Evolutionary conservation across 2,888 invertebrate species (phyloP), one percentile per base, ranked within the genome.

Genomic region (Platycheirus rosarum): DNA sequence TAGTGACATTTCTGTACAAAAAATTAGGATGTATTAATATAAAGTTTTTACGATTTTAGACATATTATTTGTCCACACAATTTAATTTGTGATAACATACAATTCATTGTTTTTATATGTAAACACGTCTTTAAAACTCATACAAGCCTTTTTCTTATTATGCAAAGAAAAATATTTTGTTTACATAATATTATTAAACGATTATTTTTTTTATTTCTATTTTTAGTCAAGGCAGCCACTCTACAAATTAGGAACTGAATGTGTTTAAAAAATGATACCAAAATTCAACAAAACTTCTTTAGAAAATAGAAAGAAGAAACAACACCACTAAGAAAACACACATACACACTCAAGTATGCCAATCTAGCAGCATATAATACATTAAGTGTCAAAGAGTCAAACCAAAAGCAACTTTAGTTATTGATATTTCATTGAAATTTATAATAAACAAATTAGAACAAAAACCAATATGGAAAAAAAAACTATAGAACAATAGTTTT

Each of bases 151-250:
- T n/a, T n/a, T n/a, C n/a, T n/a, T n/a, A n/a, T n/a, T n/a, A n/a
- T n/a, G n/a, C n/a, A n/a, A n/a, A n/a, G n/a, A n/a, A n/a, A n/a
- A n/a, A n/a, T n/a, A n/a, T n/a, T n/a, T n/a, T n/a, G n/a, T 23
- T 23, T 4, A 23, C 6, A 4, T 23, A 2, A 23, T 23, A 7
- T 32, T 32, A 8, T 8, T 32, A 8, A 32, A 32, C 8, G 5
- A 85, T 75, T 69, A 69, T 48, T 84, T 85, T 87, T 85, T 86
- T 87, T 88, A 89, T 90, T 90, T 89, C 86, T 87, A 89, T 76
- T 94, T 93, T 11, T 93, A 96, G 96, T 95, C 95, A 88, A 94
- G 95, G 92, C 94, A 95, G 92, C 96, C 96, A 86, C 93, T 96
- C 89, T 96, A 94, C 87, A 94, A 93, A 90, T 93, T 94, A 88